Evolutionary conservation across 2,797 vertebrate genomes (phyloP).

Genomic region (Australoheros facetus): DNA sequence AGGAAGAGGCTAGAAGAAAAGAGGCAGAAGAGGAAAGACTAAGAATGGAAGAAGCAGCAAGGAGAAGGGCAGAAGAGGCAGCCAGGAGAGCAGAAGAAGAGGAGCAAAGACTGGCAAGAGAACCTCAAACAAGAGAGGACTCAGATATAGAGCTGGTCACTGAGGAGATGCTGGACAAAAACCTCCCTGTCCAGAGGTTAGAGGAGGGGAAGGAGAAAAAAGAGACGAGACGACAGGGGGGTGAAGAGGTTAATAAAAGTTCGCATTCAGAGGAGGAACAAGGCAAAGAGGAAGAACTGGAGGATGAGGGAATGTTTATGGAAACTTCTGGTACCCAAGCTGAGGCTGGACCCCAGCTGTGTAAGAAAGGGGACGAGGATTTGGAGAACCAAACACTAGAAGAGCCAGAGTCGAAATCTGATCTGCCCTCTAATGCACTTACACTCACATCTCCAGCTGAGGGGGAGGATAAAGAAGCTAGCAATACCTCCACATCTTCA

Average conservation of each 20-base stretch:
- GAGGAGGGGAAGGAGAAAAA: conserved; percentile 2
- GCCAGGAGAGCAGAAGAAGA: conserved; percentile 69
- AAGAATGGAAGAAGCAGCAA: neutral
- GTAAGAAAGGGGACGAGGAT: conserved; percentile 44
- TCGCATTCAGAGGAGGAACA: conserved; percentile 38
- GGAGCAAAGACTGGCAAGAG: conserved; percentile 42
- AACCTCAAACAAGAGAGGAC: conserved; percentile 66
- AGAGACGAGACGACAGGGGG: neutral
- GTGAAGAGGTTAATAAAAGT: conserved; percentile 22
- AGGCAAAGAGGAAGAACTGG: conserved; percentile 42
- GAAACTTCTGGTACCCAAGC: conserved; percentile 55
- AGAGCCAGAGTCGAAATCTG: conserved; percentile 11
- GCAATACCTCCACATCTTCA: conserved; percentile 4
- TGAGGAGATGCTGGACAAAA: conserved; percentile 62
- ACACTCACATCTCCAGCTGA: conserved; percentile 19
- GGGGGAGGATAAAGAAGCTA: conserved; percentile 4
- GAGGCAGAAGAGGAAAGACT: conserved; percentile 48
- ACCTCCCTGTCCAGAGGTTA: conserved; percentile 13
- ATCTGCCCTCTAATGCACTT: conserved; percentile 15
- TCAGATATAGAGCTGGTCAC: conserved; percentile 69
- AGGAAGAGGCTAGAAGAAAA: conserved; percentile 66
- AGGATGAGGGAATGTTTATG: conserved; percentile 40
- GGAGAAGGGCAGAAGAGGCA: conserved; percentile 28
- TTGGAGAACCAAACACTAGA: conserved; percentile 48
- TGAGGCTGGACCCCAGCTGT: conserved; percentile 72